Base-by-base conservation (phyloP, 2,888 invertebrate species). In the Hyalella azteca region DNA sequence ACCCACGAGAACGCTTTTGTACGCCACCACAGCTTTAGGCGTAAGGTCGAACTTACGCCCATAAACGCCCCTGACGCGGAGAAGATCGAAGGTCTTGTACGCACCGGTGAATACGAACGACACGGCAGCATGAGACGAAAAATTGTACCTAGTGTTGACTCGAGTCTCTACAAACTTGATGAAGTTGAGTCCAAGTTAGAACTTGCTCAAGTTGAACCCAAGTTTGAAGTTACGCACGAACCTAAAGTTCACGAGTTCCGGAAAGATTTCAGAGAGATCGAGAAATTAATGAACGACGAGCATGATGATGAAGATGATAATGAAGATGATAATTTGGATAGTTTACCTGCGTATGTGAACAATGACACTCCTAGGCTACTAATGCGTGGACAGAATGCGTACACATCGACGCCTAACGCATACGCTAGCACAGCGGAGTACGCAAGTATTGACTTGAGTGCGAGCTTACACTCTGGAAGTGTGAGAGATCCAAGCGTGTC, bases 1-100 rank as follows among this genome's bases (percentile, higher is more conserved):
- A 86, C 86, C n/a, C 86, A 87, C 84, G 86, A 87, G 82, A 86
- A 86, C 81, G 86, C 86, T 29, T 86, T 87, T 86, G 86, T 86
- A 50, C 84, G 87, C 49, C 86, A 86, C 77, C 85, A 85, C 50
- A 87, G 87, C 22, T 87, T 87, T 78, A 81, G 87, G 29, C 79
- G 86, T 29, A 86, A 86, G 81, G 86, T 87, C 19, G 83, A 84
- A 81, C 83, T 60, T 82, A 85, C 76, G 81, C 86, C 50, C 81
- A 82, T 85, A n/a, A 50, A 85, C 29, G 85, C 82, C 48, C 85
- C 86, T 32, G 86, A 86, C 77, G 85, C 85, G 1, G 86, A 85
- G 15, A 81, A 83, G 22, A 86, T 86, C n/a, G 85, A 85, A 78
- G 84, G 85, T 0, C 77, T 86, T 1, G 85, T 86, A 1, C 79